Conservation (phyloP, 2,888 invertebrate species). For the Ypsolopha scabrella region DNA sequence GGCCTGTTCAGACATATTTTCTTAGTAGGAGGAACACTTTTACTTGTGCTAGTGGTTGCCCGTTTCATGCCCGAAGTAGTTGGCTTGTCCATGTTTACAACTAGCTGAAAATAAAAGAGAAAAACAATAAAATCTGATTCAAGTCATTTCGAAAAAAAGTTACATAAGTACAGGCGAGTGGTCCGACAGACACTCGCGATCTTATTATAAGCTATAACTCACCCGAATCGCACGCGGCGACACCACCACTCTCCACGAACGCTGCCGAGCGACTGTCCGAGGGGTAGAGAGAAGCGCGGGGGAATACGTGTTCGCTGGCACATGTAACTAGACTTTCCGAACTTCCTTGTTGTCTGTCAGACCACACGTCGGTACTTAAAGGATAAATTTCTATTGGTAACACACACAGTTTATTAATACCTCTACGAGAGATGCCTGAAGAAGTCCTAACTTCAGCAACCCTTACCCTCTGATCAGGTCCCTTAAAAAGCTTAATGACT, state of each 20-base stretch:
- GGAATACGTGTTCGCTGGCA: no score
- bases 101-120: not conserved
- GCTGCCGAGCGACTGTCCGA: not conserved
- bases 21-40: no score
- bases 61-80: not conserved
- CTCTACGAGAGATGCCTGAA: no score
- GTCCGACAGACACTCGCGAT: not conserved
- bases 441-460: no score
- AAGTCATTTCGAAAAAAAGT: not conserved
- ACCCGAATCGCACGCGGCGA: not conserved
- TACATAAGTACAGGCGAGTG: not conserved
- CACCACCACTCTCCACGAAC: constrained; percentile 2
- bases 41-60: not conserved
- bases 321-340: no score
- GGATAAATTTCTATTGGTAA: no score
- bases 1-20: no score
- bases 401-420: no score
- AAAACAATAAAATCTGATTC: not conserved
- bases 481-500: no score
- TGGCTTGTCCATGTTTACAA: not conserved
- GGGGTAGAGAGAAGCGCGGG: not conserved
- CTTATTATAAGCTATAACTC: not conserved
- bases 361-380: no score
- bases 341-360: no score
- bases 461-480: no score